A percentile compares a stretch with the other conserved stretches of the same genome.
Conservation (phyloP, 1,140 invertebrate species). For the Leptinotarsa undecemlineata region DNA sequence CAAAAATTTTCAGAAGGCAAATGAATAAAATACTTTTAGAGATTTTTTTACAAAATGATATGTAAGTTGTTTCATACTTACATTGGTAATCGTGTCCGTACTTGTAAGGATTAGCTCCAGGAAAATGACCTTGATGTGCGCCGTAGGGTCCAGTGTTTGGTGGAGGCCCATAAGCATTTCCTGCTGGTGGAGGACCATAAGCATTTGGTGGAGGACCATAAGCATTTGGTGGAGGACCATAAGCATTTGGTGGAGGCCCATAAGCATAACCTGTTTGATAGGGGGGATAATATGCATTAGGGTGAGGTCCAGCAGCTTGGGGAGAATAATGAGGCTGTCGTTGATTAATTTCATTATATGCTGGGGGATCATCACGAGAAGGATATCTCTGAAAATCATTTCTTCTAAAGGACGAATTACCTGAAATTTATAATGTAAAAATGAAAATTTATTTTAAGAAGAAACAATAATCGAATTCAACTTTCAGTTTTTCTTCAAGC, state of each 20-base stretch:
- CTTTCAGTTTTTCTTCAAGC: not conserved
- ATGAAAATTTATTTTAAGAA: not conserved
- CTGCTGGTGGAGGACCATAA: too few species aligned
- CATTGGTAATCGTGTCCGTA: constrained; percentile 5
- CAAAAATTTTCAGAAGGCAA: too few species aligned
- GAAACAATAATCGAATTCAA: not conserved
- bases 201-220: too few species aligned
- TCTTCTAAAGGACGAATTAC: not conserved
- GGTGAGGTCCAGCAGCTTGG: not conserved
- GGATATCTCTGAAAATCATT: not conserved
- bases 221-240: too few species aligned
- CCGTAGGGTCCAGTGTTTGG: not conserved
- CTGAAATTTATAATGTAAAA: not conserved
- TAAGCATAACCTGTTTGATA: not conserved
- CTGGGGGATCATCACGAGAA: not conserved
- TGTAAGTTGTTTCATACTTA: not conserved
- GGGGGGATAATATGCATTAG: not conserved
- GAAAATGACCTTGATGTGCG: not conserved
- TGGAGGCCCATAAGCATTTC: not conserved
- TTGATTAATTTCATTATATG: not conserved
- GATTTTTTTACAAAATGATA: too few species aligned
- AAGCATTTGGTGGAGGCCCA: too few species aligned
- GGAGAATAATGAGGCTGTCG: not conserved
- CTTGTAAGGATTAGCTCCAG: not conserved
- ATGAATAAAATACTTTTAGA: too few species aligned